A percentile compares a stretch with the other conserved stretches of the same genome.
These are phyloP conservation scores for Gymnothorax javanicus DNA, from an alignment of 2,797 vertebrate species.

Conservation along the genomic window DNA sequence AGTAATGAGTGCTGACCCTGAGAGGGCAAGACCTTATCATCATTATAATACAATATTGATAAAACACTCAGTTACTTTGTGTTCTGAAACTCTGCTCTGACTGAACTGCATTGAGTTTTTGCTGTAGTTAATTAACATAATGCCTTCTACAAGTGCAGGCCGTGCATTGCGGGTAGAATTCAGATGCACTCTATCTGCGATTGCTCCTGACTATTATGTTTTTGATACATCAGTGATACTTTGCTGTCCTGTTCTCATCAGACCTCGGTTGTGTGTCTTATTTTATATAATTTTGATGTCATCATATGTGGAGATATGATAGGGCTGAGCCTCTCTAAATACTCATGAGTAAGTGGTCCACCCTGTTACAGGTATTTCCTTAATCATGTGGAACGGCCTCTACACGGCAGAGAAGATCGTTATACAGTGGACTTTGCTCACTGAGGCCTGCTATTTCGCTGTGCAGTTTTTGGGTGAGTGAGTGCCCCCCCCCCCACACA, in stretches of 20 bases:
- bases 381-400: slow-evolving; percentile 94
- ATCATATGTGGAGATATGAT: neutral
- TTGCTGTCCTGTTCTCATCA: neutral
- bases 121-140: neutral
- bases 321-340: slow-evolving; percentile 30
- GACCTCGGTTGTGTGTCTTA: neutral
- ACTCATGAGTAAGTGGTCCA: neutral
- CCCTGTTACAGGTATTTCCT: slow-evolving; percentile 79
- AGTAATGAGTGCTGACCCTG: neutral
- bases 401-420: slow-evolving; percentile 91
- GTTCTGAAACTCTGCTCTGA: neutral
- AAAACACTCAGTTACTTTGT: neutral
- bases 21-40: neutral
- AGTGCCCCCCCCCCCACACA: neutral
- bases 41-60: neutral
- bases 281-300: neutral
- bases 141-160: neutral
- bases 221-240: neutral
- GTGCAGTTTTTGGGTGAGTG: slow-evolving; percentile 88
- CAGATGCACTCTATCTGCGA: neutral
- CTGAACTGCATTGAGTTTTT: neutral
- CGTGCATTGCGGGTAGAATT: neutral
- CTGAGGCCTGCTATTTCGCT: slow-evolving; percentile 89
- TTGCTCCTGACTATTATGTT: neutral
- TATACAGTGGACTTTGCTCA: slow-evolving; percentile 93